Evolutionary conservation across 2,797 vertebrate genomes (phyloP).

Genomic region (Monodelphis domestica): DNA sequence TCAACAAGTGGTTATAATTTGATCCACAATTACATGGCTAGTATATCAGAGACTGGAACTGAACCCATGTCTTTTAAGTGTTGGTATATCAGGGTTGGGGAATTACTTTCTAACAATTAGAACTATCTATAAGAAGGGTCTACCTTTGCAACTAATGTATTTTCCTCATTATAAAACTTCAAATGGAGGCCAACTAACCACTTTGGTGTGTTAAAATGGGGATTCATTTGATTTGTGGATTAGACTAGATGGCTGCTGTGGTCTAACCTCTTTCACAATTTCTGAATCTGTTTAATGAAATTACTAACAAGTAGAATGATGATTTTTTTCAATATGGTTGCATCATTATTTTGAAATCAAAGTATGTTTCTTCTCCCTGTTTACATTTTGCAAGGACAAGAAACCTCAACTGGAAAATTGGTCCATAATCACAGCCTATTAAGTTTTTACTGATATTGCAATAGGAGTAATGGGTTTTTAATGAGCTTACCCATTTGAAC

Average conservation of each 20-base stretch:
- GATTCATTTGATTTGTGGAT: not conserved
- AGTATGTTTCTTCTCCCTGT: constrained; percentile 68
- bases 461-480: constrained; percentile 78
- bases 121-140: not conserved
- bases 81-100: not conserved
- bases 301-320: constrained; percentile 15
- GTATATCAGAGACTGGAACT: not conserved
- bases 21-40: not conserved
- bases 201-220: not conserved
- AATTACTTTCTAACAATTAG: not conserved
- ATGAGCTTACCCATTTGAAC: constrained; percentile 78
- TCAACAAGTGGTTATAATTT: not conserved
- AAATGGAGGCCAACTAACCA: not conserved
- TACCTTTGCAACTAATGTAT: not conserved
- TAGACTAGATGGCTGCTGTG: not conserved
- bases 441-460: constrained; percentile 80
- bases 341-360: constrained; percentile 60
- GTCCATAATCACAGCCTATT: constrained; percentile 78
- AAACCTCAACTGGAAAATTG: constrained; percentile 80
- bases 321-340: constrained; percentile 21
- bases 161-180: not conserved
- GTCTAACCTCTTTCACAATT: not conserved
- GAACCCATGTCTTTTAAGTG: not conserved
- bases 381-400: constrained; percentile 74
- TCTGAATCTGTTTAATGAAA: not conserved